Evolutionary conservation across 2,797 vertebrate species (phyloP), one percentile per base, ranked within the genome.

Genomic region (Harpagifer antarcticus): DNA sequence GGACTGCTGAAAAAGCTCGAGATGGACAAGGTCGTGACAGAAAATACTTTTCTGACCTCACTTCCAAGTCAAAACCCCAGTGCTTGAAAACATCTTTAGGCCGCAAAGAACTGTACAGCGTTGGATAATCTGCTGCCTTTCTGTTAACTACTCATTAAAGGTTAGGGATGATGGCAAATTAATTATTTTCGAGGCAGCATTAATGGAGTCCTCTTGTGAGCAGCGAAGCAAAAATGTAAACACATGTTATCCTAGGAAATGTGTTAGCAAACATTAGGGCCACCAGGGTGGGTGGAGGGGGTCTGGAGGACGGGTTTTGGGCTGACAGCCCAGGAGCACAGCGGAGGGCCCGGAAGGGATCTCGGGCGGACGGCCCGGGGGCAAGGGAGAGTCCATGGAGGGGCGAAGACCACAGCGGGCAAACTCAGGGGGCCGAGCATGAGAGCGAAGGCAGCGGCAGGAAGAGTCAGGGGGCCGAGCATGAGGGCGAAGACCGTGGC

Each of bases 21-120:
- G 70, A 71, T 43, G 5, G 43, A 72, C 49, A 82, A 80, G 60
- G 82, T 83, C 70, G 59, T 33, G 74, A 74, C 44, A 52, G 71
- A 62, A 81, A 63, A 53, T n/a, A 56, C 45, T 60, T 71, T 55
- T 68, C 49, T 70, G 61, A 72, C 58, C 68, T 79, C 56, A 33
- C 27, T 11, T 76, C 3, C 1, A 19, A 65, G 17, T 45, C 40
- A 75, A 81, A 76, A 69, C 42, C 49, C 50, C 14, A 20, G 8
- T 5, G 44, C 63, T 55, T 72, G 63, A 40, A n/a, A 27, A 23
- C 14, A 27, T 55, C 47, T 20, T 61, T 13, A 8, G 45, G 60
- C 27, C 33, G 60, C 13, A 27, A 50, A 60, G 33, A 37, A 9
- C 33, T 37, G 52, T 17, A 19, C 9, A 11, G 20, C 33, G 17